A percentile compares a stretch with the other conserved stretches of the same genome.
phyloP scores from a whole-genome alignment of 1,140 invertebrate species.

The Drosophila tani region DNA sequence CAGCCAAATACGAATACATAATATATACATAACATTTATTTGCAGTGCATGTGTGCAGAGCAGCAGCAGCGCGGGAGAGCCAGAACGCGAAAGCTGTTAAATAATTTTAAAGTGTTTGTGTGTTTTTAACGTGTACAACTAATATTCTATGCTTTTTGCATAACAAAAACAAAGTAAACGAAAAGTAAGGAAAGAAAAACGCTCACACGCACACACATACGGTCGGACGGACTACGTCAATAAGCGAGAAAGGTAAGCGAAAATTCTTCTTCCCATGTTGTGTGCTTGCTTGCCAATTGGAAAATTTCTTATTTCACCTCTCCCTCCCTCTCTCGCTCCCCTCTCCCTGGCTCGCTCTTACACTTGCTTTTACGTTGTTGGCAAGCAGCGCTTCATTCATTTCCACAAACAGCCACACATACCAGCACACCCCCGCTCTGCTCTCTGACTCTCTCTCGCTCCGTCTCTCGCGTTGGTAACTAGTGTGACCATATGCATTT shows the following conservation, averaged over 20 bases:
- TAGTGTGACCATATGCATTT: slow-evolving; percentile 72
- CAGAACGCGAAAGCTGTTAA: slow-evolving; percentile 33
- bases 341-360: slow-evolving; percentile 34
- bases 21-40: slow-evolving; percentile 42
- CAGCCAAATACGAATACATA: slow-evolving; percentile 30
- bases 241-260: slow-evolving; percentile 70
- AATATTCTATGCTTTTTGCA: slow-evolving; percentile 69
- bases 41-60: slow-evolving; percentile 29
- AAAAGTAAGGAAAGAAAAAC: slow-evolving; percentile 25
- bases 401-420: slow-evolving; percentile 49
- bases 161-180: slow-evolving; percentile 68
- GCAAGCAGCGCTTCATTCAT: slow-evolving; percentile 58
- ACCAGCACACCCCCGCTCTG: slow-evolving; percentile 30
- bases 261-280: slow-evolving; percentile 57
- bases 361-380: slow-evolving; percentile 59
- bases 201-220: slow-evolving; percentile 38
- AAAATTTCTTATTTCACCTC: slow-evolving; percentile 71
- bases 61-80: slow-evolving; percentile 28
- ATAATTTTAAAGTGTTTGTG: slow-evolving; percentile 61
- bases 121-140: slow-evolving; percentile 52
- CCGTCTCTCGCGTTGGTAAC: slow-evolving; percentile 39
- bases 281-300: slow-evolving; percentile 66
- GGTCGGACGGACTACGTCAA: slow-evolving; percentile 71
- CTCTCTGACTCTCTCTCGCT: slow-evolving; percentile 37
- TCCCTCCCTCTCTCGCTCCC: slow-evolving; percentile 31